Evolutionary conservation across 2,113 vertebrate species (phyloP), one percentile per base, ranked within the genome.

Genomic region (Gobius niger): DNA sequence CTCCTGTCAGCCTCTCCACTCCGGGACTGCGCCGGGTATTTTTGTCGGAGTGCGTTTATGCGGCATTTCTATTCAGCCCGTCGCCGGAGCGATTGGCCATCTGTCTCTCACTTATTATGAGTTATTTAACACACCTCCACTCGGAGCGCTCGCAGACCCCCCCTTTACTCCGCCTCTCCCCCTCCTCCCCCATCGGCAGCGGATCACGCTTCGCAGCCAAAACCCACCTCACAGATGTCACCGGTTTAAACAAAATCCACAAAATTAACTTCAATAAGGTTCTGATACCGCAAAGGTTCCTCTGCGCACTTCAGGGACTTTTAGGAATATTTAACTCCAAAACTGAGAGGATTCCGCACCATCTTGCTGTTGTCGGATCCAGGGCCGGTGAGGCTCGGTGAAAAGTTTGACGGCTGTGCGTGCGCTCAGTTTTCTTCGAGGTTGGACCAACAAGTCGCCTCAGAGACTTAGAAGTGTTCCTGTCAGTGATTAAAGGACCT

Each of bases 101-200:
- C 88, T 91, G 89, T 88, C 86, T 76, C 68, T 34, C 64, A 64
- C 75, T 78, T 78, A 68, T 87, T 78, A 82, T 79, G 81, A 87
- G 40, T 85, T 80, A 81, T 72, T 68, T 63, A 60, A 60, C 57
- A 16, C 57, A 60, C 57, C 57, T 60, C 34, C 34, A 14, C 52
- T 34, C 24, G 24, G 24, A 34, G 24, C 24, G 24, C 24, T 34
- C 3, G 24, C 24, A 34, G 24, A 34, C 24, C 24, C 24, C 24
- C 24, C 24, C 3, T 24, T 24, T 24, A 24, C 24, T 24, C 24
- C 24, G 3, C 24, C 2, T 4, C 24, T 46, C 53, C 68, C 24
- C 24, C 24, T 4, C 24, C 24, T 46, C 53, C 68, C 70, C 49
- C 62, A 67, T 41, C 66, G 77, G 77, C 51, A 62, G 65, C 68